Evolutionary conservation across 2,888 invertebrate species (phyloP).

Genomic region (Hipparchia sbordonii): DNA sequence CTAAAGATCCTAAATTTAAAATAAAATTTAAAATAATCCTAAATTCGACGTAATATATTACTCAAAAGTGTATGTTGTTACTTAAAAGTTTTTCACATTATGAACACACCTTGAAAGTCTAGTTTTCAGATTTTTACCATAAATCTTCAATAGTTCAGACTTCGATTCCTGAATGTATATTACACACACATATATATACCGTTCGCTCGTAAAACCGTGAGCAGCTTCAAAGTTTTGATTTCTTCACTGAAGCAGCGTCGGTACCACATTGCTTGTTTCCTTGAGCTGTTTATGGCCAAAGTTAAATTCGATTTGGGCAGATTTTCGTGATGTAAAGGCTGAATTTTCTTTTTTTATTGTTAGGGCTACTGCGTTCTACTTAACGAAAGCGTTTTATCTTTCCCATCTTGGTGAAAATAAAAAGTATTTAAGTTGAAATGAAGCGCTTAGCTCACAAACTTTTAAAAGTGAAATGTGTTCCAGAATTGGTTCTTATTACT

Average conservation of each 20-base stretch:
- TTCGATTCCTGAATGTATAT: neutral
- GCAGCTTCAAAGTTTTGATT: constrained; percentile 5
- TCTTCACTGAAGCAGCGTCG: neutral
- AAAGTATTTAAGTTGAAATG: neutral
- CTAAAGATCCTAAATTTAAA: too few relatives aligned
- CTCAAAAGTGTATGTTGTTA: too few relatives aligned
- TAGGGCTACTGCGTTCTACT: neutral
- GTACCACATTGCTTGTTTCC: constrained; percentile 5
- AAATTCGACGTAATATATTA: too few relatives aligned
- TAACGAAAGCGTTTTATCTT: constrained; percentile 2
- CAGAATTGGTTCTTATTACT: neutral
- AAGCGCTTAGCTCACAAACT: neutral
- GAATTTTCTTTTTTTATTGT: constrained; percentile 11
- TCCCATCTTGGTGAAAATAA: neutral
- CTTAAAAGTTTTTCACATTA: too few relatives aligned
- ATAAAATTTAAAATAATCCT: too few relatives aligned
- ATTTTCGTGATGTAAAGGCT: constrained; percentile 7
- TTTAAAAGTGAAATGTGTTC: neutral
- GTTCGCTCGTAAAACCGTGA: constrained; percentile 17
- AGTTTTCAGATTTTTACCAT: neutral
- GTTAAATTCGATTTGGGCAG: constrained; percentile 28
- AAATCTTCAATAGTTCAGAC: neutral
- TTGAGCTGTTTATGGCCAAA: constrained; percentile 21
- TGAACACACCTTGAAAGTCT: too few relatives aligned
- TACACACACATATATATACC: neutral